These are phyloP conservation scores for Chaenocephalus aceratus DNA, from an alignment of 2,113 vertebrate genomes.

Conservation along the genomic window DNA sequence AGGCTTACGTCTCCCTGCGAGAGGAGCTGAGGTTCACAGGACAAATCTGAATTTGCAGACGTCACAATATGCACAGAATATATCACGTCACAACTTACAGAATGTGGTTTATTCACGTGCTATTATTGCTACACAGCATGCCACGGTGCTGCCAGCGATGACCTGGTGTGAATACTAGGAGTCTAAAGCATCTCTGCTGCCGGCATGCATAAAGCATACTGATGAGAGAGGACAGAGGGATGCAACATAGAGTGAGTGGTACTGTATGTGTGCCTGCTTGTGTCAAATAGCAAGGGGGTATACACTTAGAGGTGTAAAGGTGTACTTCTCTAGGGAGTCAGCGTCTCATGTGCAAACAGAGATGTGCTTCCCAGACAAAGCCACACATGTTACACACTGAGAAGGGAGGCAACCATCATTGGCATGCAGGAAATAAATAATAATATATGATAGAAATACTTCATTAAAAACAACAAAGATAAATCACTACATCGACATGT, in stretches of 20 bases:
- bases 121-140: conserved; percentile 20
- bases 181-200: conserved; percentile 24
- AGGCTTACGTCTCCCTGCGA: neutral
- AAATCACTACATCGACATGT: conserved; percentile 24
- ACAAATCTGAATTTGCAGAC: conserved; percentile 34
- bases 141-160: conserved; percentile 6
- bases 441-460: conserved; percentile 26
- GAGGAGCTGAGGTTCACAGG: conserved; percentile 26
- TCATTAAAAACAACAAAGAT: conserved; percentile 54
- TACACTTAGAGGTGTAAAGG: conserved; percentile 3
- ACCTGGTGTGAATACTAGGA: conserved; percentile 23
- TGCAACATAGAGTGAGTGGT: conserved; percentile 9
- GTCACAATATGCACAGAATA: conserved; percentile 13
- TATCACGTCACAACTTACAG: conserved; percentile 11
- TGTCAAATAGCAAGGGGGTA: conserved; percentile 4
- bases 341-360: conserved; percentile 25
- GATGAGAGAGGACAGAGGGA: conserved; percentile 34
- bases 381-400: conserved; percentile 38
- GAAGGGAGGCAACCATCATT: neutral
- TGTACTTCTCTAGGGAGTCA: conserved; percentile 15
- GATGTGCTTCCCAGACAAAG: conserved; percentile 39
- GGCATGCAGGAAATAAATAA: conserved; percentile 27
- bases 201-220: conserved; percentile 11
- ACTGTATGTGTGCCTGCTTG: neutral
- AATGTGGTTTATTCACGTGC: conserved; percentile 20